These are phyloP conservation scores for Panagrolaimus sp. DNA, from an alignment of 1,140 invertebrate genomes.

Conservation along the genomic window DNA sequence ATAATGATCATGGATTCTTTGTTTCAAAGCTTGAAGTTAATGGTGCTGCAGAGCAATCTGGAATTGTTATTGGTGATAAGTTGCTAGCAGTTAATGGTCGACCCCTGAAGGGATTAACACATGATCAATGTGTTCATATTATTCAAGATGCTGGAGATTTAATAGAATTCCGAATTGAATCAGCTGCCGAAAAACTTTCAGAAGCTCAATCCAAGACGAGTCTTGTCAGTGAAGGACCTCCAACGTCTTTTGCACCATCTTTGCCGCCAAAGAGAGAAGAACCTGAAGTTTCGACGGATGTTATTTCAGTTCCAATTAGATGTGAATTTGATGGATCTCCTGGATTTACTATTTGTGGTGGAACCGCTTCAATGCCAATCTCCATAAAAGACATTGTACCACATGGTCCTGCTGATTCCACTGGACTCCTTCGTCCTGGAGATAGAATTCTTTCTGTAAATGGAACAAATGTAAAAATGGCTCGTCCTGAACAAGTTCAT, in stretches of 20 bases:
- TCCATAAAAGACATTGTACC: not conserved
- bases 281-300: not conserved
- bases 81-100: not conserved
- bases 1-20: not conserved
- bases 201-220: not conserved
- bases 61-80: conserved; percentile 2
- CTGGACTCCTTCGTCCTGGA: not conserved
- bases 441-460: conserved; percentile 3
- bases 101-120: not conserved
- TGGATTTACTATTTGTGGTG: not conserved
- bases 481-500: not conserved
- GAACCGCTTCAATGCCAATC: not conserved
- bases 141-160: not conserved
- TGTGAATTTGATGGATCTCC: not conserved
- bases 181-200: not conserved
- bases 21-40: not conserved
- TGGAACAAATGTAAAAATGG: not conserved
- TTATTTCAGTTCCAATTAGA: not conserved
- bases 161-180: not conserved
- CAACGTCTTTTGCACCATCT: not conserved
- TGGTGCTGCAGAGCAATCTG: not conserved
- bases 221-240: not conserved
- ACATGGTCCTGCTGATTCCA: not conserved
- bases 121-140: not conserved
- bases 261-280: not conserved